A percentile compares a stretch with the other conserved stretches of the same genome.
Evolutionary conservation across 2,113 vertebrate genomes (phyloP).

Genomic region (Cervus canadensis): DNA sequence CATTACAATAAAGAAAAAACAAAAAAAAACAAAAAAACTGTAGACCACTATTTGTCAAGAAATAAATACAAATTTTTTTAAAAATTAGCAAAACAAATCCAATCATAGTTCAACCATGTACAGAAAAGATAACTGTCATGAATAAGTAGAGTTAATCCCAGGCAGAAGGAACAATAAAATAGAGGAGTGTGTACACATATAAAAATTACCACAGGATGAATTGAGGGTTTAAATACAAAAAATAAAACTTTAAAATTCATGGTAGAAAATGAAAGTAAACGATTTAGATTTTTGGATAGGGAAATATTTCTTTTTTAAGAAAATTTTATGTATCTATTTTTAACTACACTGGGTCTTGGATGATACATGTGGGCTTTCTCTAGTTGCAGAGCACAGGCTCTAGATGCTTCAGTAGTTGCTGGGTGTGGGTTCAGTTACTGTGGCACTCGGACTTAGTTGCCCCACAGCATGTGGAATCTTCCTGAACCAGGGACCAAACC

Average conservation of each 20-base stretch:
- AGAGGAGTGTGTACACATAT: not conserved
- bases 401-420: not conserved
- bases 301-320: not conserved
- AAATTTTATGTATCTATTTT: not conserved
- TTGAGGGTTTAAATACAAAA: not conserved
- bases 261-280: not conserved
- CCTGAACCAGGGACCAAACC: not conserved
- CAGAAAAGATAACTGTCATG: not conserved
- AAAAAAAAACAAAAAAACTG: not conserved
- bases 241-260: not conserved
- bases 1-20: not conserved
- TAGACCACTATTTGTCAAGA: not conserved
- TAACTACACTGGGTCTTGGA: not conserved
- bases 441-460: not conserved
- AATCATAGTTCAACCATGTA: not conserved
- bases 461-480: not conserved
- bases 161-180: not conserved
- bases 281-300: not conserved
- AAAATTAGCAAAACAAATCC: not conserved
- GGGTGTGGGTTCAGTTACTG: not conserved
- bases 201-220: not conserved
- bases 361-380: not conserved
- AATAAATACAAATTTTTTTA: not conserved
- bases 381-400: no score
- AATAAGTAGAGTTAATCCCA: not conserved